phyloP scores from a whole-genome alignment of 2,113 vertebrate genomes.

The Andinoacara biseriatus region DNA sequence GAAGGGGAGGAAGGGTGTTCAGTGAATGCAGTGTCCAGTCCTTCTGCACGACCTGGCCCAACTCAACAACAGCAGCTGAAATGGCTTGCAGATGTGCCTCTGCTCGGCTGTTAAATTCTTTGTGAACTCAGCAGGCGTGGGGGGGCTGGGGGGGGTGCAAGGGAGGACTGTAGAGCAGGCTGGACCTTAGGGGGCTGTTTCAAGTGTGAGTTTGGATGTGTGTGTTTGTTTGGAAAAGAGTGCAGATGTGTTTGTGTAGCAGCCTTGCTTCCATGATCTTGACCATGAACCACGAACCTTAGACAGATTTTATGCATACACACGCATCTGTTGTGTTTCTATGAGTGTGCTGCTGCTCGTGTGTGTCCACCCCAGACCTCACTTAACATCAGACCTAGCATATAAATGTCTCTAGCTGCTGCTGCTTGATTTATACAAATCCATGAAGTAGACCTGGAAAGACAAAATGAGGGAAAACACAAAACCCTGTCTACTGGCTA shows the following conservation, averaged over 20 bases:
- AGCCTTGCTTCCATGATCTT: background rate
- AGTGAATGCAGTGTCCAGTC: slow-evolving; percentile 58
- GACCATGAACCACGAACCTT: background rate
- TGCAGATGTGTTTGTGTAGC: background rate
- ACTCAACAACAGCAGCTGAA: slow-evolving; percentile 73
- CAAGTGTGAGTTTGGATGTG: background rate
- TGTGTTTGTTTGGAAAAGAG: background rate
- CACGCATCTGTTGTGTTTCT: background rate
- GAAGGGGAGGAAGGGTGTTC: background rate
- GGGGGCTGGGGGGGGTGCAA: background rate
- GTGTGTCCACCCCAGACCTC: background rate
- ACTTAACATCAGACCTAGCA: slow-evolving; percentile 14
- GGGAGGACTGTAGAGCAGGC: background rate
- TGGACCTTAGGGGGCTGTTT: slow-evolving; percentile 52
- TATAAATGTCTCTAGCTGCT: slow-evolving; percentile 25
- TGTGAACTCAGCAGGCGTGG: slow-evolving; percentile 53
- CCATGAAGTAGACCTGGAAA: slow-evolving; percentile 9
- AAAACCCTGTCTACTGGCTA: background rate
- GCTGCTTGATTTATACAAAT: slow-evolving; percentile 36
- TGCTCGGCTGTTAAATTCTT: slow-evolving; percentile 73
- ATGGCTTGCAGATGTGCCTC: slow-evolving; percentile 79
- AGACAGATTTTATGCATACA: background rate
- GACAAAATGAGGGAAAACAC: background rate
- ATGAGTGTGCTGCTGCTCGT: background rate
- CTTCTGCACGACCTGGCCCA: slow-evolving; percentile 37